Percentiles rank a stretch among this genome's conserved stretches.
Conservation (phyloP, 1,140 invertebrate genomes). For the Drosophila virilis region DNA sequence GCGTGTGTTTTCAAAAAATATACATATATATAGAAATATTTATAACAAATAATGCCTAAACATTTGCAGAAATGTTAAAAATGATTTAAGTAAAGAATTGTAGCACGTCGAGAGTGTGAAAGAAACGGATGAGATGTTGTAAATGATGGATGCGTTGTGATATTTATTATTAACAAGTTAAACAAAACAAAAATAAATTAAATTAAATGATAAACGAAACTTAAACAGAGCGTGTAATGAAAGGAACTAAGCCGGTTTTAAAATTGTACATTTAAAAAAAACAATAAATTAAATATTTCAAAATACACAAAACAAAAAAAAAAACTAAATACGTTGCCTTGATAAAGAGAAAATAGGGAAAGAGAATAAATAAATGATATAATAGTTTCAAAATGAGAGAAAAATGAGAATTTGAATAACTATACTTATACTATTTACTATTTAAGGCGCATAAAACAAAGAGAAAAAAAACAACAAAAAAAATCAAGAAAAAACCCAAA, state of each 20-base stretch:
- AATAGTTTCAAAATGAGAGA: conserved; percentile 48
- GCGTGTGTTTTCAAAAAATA: conserved; percentile 76
- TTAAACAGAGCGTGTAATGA: conserved; percentile 69
- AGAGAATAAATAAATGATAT: conserved; percentile 7
- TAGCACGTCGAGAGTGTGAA: conserved; percentile 27
- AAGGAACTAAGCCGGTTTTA: conserved; percentile 80
- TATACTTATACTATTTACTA: conserved; percentile 55
- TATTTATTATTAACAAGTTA: conserved; percentile 78
- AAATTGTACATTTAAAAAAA: conserved; percentile 78
- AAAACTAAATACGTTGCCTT: conserved; percentile 71
- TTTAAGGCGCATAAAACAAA: conserved; percentile 66
- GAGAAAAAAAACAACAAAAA: background rate
- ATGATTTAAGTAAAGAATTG: conserved; percentile 11
- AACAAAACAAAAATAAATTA: conserved; percentile 61
- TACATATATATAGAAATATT: conserved; percentile 49
- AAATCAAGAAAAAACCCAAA: conserved; percentile 54
- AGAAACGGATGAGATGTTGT: conserved; percentile 35
- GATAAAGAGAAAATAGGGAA: conserved; percentile 46
- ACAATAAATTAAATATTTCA: conserved; percentile 43
- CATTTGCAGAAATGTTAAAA: conserved; percentile 39
- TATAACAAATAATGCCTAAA: conserved; percentile 48
- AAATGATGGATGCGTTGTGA: conserved; percentile 79
- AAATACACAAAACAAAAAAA: conserved; percentile 36
- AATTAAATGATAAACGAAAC: conserved; percentile 46
- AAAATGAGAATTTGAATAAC: conserved; percentile 69